Percentiles rank a stretch among this genome's conserved stretches.
These are phyloP conservation scores for Eupelmus urozonus DNA, from an alignment of 2,888 invertebrate species.

Conservation along the genomic window DNA sequence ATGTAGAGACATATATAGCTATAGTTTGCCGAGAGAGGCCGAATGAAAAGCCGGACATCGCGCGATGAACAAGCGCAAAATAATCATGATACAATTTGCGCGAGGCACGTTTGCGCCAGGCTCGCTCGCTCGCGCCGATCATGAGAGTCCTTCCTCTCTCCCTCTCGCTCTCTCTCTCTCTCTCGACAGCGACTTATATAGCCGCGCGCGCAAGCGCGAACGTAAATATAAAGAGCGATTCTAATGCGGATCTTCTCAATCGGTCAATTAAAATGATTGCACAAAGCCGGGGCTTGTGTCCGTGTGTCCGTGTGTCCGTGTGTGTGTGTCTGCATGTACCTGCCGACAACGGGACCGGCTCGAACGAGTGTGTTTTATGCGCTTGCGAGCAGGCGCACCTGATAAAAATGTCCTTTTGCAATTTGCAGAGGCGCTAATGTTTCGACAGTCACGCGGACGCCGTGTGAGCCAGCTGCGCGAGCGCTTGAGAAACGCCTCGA, in stretches of 20 bases:
- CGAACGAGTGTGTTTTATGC: too few relatives aligned
- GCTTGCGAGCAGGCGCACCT: too few relatives aligned
- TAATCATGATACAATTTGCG: constrained; percentile 55
- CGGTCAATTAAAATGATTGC: constrained; percentile 53
- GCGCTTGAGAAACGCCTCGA: too few relatives aligned
- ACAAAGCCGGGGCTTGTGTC: constrained; percentile 31
- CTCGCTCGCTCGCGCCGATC: neutral
- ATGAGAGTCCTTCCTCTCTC: neutral
- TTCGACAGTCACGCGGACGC: too few relatives aligned
- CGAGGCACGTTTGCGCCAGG: neutral
- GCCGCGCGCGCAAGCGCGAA: neutral
- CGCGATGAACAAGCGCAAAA: constrained; percentile 45
- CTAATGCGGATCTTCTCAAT: constrained; percentile 48
- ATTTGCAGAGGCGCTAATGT: too few relatives aligned
- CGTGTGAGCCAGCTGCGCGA: neutral
- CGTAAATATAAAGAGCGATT: constrained; percentile 43
- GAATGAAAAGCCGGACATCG: constrained; percentile 35
- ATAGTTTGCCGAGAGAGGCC: neutral
- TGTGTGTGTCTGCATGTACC: neutral
- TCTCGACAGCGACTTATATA: neutral
- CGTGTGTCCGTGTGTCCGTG: neutral
- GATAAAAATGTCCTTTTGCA: neutral
- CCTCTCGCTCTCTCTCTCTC: constrained; percentile 17
- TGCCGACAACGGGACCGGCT: constrained; percentile 9
- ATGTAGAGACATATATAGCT: neutral